Percentiles rank a stretch among this genome's conserved stretches.
phyloP scores from a whole-genome alignment of 2,888 invertebrate species.

The Eubasilissa splendida region DNA sequence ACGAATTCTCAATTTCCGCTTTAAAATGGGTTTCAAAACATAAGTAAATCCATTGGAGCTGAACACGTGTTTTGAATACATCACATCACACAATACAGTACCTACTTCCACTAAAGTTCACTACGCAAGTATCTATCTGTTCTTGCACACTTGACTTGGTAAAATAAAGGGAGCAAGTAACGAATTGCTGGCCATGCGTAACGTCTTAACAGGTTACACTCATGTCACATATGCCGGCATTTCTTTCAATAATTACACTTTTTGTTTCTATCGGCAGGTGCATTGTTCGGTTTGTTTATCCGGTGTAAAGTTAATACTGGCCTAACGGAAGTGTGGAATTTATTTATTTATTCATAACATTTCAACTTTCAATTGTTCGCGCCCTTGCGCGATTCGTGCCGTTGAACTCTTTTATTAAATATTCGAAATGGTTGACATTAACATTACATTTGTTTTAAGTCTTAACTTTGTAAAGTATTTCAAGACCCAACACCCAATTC shows the following conservation, averaged over 20 bases:
- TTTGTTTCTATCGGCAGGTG: constrained; percentile 55
- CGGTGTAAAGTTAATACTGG: constrained; percentile 43
- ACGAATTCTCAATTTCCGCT: constrained; percentile 25
- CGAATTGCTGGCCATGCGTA: constrained; percentile 29
- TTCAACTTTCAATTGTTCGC: constrained; percentile 38
- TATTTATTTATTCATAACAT: constrained; percentile 46
- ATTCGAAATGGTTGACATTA: neutral
- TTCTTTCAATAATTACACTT: constrained; percentile 54
- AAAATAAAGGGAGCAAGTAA: constrained; percentile 13
- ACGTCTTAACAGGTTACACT: constrained; percentile 44
- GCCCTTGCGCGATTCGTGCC: constrained; percentile 28
- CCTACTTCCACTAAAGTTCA: neutral
- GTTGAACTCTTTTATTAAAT: constrained; percentile 36
- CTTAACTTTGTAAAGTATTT: too few relatives aligned
- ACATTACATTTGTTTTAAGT: too few relatives aligned
- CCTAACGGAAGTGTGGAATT: constrained; percentile 52
- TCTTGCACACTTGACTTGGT: neutral
- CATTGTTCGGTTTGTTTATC: constrained; percentile 53
- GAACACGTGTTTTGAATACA: constrained; percentile 19
- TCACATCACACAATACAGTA: neutral
- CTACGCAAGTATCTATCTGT: neutral
- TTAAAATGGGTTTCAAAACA: constrained; percentile 1
- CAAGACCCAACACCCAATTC: too few relatives aligned
- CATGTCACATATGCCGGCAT: constrained; percentile 52
- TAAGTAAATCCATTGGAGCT: neutral